These are phyloP conservation scores for Nasonia giraulti DNA, from an alignment of 1,140 invertebrate species.

Conservation along the genomic window DNA sequence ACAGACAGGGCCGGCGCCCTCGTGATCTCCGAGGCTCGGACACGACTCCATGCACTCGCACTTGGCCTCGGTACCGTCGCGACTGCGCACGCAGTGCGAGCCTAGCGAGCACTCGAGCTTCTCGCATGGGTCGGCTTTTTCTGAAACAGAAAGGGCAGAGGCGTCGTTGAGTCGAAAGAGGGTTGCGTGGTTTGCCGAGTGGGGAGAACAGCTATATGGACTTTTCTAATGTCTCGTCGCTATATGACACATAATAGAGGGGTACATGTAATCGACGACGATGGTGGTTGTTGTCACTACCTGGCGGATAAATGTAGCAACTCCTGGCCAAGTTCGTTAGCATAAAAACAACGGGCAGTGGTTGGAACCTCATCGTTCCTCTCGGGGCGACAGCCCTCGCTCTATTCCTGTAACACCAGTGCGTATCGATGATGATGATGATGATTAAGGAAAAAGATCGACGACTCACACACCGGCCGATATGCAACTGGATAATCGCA, in stretches of 20 bases:
- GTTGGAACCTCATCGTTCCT: slow-evolving; percentile 58
- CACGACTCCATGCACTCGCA: slow-evolving; percentile 86
- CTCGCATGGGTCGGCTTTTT: slow-evolving; percentile 85
- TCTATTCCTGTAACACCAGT: background rate
- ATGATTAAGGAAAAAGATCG: background rate
- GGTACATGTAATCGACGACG: background rate
- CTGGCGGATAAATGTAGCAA: slow-evolving; percentile 72
- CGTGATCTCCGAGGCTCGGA: slow-evolving; percentile 86
- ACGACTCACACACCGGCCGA: background rate
- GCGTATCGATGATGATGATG: too few relatives aligned
- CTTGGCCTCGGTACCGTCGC: slow-evolving; percentile 83
- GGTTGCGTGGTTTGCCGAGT: background rate
- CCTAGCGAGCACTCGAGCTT: slow-evolving; percentile 84
- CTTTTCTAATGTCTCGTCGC: background rate
- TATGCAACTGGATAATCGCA: too few relatives aligned
- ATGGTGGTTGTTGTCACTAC: slow-evolving; percentile 50
- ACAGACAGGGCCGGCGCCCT: slow-evolving; percentile 83
- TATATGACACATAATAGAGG: background rate
- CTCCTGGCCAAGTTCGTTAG: slow-evolving; percentile 55
- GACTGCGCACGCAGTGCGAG: slow-evolving; percentile 83
- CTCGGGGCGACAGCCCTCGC: background rate
- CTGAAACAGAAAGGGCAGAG: slow-evolving; percentile 74
- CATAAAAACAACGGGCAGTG: slow-evolving; percentile 54
- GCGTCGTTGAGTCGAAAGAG: background rate
- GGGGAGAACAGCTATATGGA: background rate